Percentiles rank a stretch among this genome's conserved stretches.
Evolutionary conservation across 2,888 invertebrate genomes (phyloP).

Genomic region (Protophormia terraenovae): DNA sequence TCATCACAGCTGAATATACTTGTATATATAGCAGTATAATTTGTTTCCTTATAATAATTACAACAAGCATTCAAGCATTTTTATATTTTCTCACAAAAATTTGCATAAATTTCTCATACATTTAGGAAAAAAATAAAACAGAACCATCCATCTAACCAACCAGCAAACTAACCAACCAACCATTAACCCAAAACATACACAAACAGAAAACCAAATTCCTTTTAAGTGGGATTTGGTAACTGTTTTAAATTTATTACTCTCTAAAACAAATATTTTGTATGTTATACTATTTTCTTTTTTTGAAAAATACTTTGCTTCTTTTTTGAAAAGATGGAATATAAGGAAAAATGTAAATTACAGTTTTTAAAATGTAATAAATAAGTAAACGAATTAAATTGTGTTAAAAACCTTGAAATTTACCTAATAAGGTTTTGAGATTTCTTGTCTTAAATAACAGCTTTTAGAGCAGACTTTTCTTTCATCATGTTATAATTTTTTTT

Average conservation of each 20-base stretch:
- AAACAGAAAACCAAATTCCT: not conserved
- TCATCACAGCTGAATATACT: too few species aligned
- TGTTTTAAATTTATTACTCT: slow-evolving; percentile 14
- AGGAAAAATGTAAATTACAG: not conserved
- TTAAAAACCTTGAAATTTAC: too few species aligned
- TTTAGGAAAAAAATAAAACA: not conserved
- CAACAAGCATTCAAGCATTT: not conserved
- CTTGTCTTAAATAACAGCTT: too few species aligned
- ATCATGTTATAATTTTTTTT: too few species aligned
- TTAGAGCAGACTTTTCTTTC: too few species aligned
- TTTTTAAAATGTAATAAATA: too few species aligned
- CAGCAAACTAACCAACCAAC: not conserved
- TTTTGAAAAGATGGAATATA: not conserved
- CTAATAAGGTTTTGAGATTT: too few species aligned
- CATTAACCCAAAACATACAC: not conserved
- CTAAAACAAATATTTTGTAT: not conserved
- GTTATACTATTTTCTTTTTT: not conserved
- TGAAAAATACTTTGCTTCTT: not conserved
- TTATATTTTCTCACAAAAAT: not conserved
- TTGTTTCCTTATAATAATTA: too few species aligned
- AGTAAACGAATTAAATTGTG: too few species aligned
- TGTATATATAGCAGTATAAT: not conserved
- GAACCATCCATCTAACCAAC: not conserved
- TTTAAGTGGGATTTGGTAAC: not conserved
- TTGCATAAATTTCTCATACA: not conserved